A percentile compares a stretch with the other conserved stretches of the same genome.
Evolutionary conservation across 2,888 invertebrate species (phyloP).

Genomic region (Plemyria rubiginata): DNA sequence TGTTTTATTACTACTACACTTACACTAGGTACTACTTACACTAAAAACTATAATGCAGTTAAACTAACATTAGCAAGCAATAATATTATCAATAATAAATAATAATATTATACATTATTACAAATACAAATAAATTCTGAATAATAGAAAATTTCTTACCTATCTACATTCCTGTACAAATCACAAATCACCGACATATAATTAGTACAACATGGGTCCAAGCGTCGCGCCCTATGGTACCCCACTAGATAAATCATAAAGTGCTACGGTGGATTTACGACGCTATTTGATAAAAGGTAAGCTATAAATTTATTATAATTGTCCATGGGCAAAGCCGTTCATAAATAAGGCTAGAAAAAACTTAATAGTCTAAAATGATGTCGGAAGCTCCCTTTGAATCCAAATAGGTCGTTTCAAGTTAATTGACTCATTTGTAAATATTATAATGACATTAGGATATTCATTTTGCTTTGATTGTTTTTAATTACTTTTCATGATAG

Average conservation of each 20-base stretch:
- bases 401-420: conserved; percentile 18
- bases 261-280: conserved; percentile 38
- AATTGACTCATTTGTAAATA: conserved; percentile 35
- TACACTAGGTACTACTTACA: too few species aligned
- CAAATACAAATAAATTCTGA: too few species aligned
- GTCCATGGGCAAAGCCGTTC: conserved; percentile 34
- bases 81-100: too few species aligned
- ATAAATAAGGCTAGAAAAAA: conserved; percentile 28
- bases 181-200: conserved; percentile 30
- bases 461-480: conserved; percentile 2
- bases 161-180: conserved; percentile 33
- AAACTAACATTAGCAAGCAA: too few species aligned
- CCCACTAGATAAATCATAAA: conserved; percentile 43
- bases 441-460: conserved; percentile 23
- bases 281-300: conserved; percentile 41
- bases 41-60: too few species aligned
- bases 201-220: conserved; percentile 37
- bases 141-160: background rate
- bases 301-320: conserved; percentile 42
- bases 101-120: too few species aligned
- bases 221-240: conserved; percentile 43
- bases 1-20: too few species aligned
- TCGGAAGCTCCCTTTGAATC: conserved; percentile 35
- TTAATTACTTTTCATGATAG: conserved; percentile 12
- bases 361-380: conserved; percentile 25